phyloP scores from a whole-genome alignment of 2,888 invertebrate genomes.

The Cloeon dipterum region DNA sequence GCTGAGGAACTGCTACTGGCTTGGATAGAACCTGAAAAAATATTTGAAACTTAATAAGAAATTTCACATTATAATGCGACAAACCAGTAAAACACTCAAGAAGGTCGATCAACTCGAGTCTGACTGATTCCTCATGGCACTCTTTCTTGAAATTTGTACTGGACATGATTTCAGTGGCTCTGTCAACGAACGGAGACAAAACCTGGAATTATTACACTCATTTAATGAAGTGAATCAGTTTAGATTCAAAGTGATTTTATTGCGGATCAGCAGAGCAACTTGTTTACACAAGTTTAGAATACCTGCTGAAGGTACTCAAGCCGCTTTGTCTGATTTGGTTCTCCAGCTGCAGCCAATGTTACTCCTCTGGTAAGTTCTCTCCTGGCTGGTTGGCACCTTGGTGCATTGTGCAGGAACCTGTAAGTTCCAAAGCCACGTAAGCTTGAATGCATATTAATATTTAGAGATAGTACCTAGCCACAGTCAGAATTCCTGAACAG shows the following conservation, averaged over 20 bases:
- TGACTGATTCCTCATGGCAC: conserved; percentile 35
- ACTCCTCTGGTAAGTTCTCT: neutral
- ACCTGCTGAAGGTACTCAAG: neutral
- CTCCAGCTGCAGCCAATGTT: neutral
- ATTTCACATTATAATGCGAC: neutral
- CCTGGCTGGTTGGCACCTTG: neutral
- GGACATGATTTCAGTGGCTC: conserved; percentile 27
- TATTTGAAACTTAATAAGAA: conserved; percentile 6
- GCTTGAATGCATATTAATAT: too few species aligned
- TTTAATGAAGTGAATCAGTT: neutral
- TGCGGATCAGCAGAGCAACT: too few species aligned
- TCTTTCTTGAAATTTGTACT: conserved; percentile 26
- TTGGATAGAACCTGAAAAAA: conserved; percentile 34
- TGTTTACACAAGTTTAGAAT: too few species aligned
- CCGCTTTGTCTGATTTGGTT: neutral
- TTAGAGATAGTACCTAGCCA: neutral
- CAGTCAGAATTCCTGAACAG: neutral
- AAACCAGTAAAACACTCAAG: conserved; percentile 45
- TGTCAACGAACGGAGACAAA: conserved; percentile 26
- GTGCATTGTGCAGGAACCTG: neutral
- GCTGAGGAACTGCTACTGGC: conserved; percentile 28
- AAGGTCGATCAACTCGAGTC: conserved; percentile 44
- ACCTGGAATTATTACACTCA: conserved; percentile 14
- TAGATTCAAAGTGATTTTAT: conserved; percentile 6
- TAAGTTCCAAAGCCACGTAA: neutral